Percentiles rank a stretch among this genome's conserved stretches.
Conservation (phyloP, 2,797 vertebrate species). For the Jordanella pulchra region DNA sequence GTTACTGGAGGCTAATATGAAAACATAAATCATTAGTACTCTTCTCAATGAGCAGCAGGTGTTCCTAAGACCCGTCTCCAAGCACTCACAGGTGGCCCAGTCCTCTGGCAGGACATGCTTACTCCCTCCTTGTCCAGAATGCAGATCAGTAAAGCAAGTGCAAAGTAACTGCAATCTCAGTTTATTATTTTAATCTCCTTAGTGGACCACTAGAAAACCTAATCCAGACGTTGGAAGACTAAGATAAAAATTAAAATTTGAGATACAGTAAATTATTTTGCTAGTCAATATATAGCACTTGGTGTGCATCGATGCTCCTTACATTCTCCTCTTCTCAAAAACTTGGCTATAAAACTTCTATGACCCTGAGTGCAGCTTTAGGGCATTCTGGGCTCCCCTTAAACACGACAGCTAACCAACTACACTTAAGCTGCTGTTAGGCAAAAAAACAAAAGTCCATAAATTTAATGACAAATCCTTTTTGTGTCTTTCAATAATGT, state of each 20-base stretch:
- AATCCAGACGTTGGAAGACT: not conserved
- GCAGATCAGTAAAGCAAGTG: not conserved
- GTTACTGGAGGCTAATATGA: not conserved
- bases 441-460: too few species aligned
- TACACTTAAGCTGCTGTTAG: too few species aligned
- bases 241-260: not conserved
- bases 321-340: too few species aligned
- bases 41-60: not conserved
- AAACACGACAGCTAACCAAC: too few species aligned
- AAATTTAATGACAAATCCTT: too few species aligned
- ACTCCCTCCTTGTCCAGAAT: not conserved
- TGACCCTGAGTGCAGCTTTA: too few species aligned
- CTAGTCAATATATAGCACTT: too few species aligned
- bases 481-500: too few species aligned
- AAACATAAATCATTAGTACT: not conserved
- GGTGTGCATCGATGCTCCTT: too few species aligned
- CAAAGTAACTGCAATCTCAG: not conserved
- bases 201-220: not conserved
- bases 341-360: too few species aligned
- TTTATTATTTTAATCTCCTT: not conserved
- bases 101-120: not conserved
- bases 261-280: not conserved
- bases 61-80: not conserved
- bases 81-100: not conserved
- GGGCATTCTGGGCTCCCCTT: too few species aligned